phyloP scores from a whole-genome alignment of 2,113 vertebrate genomes.

The Collichthys lucidus region DNA sequence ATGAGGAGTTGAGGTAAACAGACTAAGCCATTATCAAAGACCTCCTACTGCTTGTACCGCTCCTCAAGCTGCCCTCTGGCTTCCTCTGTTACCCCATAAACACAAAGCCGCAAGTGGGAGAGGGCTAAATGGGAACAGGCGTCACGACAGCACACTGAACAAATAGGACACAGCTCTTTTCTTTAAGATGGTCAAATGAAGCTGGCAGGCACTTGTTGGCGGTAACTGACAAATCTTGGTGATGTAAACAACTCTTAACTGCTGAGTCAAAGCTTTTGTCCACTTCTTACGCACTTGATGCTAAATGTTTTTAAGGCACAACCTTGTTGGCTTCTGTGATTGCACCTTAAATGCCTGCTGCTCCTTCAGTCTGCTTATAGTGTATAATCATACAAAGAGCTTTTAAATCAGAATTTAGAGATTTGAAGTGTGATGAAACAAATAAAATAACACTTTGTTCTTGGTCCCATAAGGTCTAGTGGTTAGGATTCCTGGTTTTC shows the following conservation, averaged over 20 bases:
- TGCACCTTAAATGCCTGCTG: background rate
- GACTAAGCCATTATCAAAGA: conserved; percentile 37
- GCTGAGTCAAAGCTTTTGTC: conserved; percentile 20
- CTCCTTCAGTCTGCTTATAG: background rate
- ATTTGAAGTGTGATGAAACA: too few species aligned
- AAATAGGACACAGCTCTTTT: conserved; percentile 21
- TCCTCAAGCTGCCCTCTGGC: conserved; percentile 31
- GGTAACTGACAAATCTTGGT: background rate
- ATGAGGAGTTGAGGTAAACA: conserved; percentile 46
- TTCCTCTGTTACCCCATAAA: conserved; percentile 37
- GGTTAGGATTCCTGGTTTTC: background rate
- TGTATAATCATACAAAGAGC: background rate
- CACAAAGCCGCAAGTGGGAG: conserved; percentile 20
- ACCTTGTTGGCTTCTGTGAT: background rate
- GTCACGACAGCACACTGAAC: conserved; percentile 1
- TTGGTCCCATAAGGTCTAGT: background rate
- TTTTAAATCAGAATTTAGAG: too few species aligned
- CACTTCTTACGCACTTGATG: background rate
- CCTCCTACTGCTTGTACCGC: conserved; percentile 36
- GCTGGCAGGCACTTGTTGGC: background rate
- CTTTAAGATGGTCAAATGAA: background rate
- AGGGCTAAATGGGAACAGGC: conserved; percentile 48
- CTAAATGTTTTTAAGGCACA: conserved; percentile 9
- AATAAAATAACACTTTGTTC: too few species aligned
- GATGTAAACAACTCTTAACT: conserved; percentile 37